Conservation (phyloP, 2,888 invertebrate genomes). For the Thalpophila matura region DNA sequence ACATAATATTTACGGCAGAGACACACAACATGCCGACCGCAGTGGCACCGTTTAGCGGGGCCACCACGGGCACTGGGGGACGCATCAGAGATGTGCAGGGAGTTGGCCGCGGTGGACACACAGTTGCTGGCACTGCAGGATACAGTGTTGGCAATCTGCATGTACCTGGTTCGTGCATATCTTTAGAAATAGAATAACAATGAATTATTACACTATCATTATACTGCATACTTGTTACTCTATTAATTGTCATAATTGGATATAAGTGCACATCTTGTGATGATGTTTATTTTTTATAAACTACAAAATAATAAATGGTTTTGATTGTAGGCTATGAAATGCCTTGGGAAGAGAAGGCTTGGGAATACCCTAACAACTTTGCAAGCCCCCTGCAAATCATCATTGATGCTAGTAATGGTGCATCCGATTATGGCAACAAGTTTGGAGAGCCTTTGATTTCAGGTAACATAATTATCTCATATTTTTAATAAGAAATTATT, state of each 20-base stretch:
- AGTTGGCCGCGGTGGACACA: slow-evolving; percentile 98
- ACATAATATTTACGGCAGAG: slow-evolving; percentile 99
- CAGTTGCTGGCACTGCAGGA: slow-evolving; percentile 98
- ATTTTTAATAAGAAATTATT: not conserved
- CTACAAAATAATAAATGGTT: not conserved
- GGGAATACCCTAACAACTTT: slow-evolving; percentile 96
- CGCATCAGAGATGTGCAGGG: slow-evolving; percentile 98
- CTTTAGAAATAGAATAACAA: not conserved
- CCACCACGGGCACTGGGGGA: slow-evolving; percentile 99
- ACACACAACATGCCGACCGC: slow-evolving; percentile 99
- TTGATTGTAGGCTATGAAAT: slow-evolving; percentile 93
- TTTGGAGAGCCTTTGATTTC: slow-evolving; percentile 98
- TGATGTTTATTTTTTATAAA: too few relatives aligned
- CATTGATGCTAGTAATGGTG: slow-evolving; percentile 99
- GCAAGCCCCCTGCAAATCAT: slow-evolving; percentile 97
- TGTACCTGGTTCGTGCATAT: slow-evolving; percentile 93
- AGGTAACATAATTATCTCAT: slow-evolving; percentile 69
- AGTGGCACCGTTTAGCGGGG: slow-evolving; percentile 99
- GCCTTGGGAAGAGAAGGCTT: slow-evolving; percentile 95
- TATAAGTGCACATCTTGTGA: too few relatives aligned
- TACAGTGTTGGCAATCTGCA: slow-evolving; percentile 98
- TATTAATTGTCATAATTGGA: too few relatives aligned
- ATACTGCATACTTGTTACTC: too few relatives aligned
- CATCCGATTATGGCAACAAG: slow-evolving; percentile 99
- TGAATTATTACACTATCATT: too few relatives aligned